Evolutionary conservation across 2,888 invertebrate genomes (phyloP), one percentile per base, ranked within the genome.

Genomic region (Monopis laevigella): DNA sequence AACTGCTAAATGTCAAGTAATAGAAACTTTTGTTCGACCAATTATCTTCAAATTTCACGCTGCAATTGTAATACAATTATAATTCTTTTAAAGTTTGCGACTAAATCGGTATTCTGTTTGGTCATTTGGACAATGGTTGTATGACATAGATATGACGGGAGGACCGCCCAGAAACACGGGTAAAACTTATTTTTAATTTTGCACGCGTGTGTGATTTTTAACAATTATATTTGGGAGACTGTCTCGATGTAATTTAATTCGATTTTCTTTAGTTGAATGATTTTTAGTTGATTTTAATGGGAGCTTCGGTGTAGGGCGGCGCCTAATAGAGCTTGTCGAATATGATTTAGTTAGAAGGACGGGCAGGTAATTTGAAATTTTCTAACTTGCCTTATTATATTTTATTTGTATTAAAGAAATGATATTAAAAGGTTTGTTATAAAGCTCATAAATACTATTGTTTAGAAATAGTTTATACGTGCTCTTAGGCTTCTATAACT

Each of bases 91-190:
- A 5, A 18, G 21, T 36, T 21, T 36, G 36, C 13, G 12, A 36
- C 19, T 12, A 12, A 21, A 13, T 21, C 36, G 12, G 19, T 12
- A 19, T 36, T 19, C 16, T 36, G 36, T 36, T 36, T 36, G 36
- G 36, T 36, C 12, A 21, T 36, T 19, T 2, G 19, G 40, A 60
- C 55, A 62, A 62, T 55, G 47, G 35, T 14, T 58, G 68, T 73
- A 69, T 77, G 73, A 75, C 74, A 73, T n/a, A 59, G 55, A 46
- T 60, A 53, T 69, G 70, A 73, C 52, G 61, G 45, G 46, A 41
- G 56, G 77, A 74, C 75, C 75, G 60, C 74, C 74, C 68, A 24
- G 38, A 24, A 26, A 26, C 28, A 36, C 12, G n/a, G n/a, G 34
- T 13, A 36, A 36, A 36, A 21, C 11, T 40, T 24, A 40, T 40